Base-by-base conservation (phyloP, 2,888 invertebrate genomes). In the Shargacucullia verbasci region DNA sequence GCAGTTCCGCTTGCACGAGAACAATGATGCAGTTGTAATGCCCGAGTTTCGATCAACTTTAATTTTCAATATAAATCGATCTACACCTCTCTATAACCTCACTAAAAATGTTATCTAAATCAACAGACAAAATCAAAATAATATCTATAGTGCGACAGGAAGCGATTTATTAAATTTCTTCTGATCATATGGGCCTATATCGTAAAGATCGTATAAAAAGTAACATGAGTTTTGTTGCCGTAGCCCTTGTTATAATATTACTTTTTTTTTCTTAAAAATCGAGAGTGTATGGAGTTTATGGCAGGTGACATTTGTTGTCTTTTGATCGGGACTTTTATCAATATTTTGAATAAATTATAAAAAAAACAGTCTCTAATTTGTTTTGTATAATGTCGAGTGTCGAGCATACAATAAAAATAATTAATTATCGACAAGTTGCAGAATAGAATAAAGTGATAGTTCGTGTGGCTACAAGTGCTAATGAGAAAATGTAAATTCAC, bases 111-210 rank as follows among this genome's bases (percentile, higher is more conserved):
- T 67, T 67, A 62, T 49, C 38, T 53, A 34, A 52, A 66, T 57
- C 52, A 38, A 52, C 25, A 11, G n/a, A 35, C 2, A 37, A 40
- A 55, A 46, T 46, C 12, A 11, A 46, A 83, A 83, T 82, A 78
- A 81, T 82, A 86, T 87, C 82, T 65, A 84, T 85, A 82, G 70
- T 70, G 59, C 48, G 76, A 76, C 92, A 89, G 91, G 91, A 92
- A 91, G 81, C 84, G 87, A 91, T 92, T 85, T 89, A 88, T 90
- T 88, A 90, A 84, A 89, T 73, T 83, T 82, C 82, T 80, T 73
- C 78, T 82, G 88, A 87, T 90, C 85, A 84, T 79, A 83, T 79
- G 20, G 20, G 4, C 20, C 20, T 68, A 70, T 69, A 70, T 73
- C 68, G 75, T 82, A 85, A 83, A 86, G 86, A 70, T 73, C 68